A percentile compares a stretch with the other conserved stretches of the same genome.
These are phyloP conservation scores for Parnassius mnemosyne DNA, from an alignment of 2,888 invertebrate genomes.

Conservation along the genomic window DNA sequence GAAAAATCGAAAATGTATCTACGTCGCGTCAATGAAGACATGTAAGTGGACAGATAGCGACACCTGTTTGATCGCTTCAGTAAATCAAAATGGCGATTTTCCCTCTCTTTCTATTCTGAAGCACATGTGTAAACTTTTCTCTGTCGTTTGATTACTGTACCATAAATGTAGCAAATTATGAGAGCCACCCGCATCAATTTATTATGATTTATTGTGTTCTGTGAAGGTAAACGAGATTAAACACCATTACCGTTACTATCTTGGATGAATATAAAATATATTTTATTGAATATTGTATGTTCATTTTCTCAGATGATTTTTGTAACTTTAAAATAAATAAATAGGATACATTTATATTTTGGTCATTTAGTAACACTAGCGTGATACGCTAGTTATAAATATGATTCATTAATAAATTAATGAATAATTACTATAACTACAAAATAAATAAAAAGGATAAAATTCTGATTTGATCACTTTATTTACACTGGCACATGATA, in stretches of 20 bases:
- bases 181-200: conserved; percentile 55
- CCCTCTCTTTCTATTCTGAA: conserved; percentile 33
- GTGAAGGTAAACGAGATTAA: conserved; percentile 31
- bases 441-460: no score
- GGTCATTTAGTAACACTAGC: no score
- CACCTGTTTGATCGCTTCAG: conserved; percentile 43
- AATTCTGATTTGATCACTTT: no score
- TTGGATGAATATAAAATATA: no score
- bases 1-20: conserved; percentile 23
- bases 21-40: conserved; percentile 42
- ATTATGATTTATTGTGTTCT: conserved; percentile 56
- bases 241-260: conserved; percentile 2
- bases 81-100: conserved; percentile 59
- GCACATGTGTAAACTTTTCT: conserved; percentile 33
- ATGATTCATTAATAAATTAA: no score
- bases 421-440: no score
- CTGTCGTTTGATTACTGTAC: conserved; percentile 46
- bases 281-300: no score
- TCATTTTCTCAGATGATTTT: no score
- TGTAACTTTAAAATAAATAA: no score
- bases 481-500: no score
- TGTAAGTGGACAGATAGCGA: conserved; percentile 50
- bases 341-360: no score
- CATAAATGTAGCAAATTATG: conserved; percentile 44
- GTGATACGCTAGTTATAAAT: no score